Evolutionary conservation across 2,888 invertebrate genomes (phyloP).

Genomic region (Tethea ocularis): DNA sequence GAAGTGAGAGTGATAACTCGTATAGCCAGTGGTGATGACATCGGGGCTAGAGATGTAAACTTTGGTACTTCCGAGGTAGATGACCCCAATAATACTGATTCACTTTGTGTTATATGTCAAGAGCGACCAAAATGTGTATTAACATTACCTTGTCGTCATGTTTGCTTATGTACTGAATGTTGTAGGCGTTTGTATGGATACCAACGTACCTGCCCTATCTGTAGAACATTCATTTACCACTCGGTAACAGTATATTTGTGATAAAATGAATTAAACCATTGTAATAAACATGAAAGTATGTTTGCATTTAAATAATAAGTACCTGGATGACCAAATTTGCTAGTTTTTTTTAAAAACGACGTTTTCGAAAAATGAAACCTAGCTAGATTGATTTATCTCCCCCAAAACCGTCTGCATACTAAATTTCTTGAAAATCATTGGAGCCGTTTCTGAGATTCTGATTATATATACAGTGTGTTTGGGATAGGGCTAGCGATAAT

Average conservation of each 20-base stretch:
- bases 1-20: conserved; percentile 67
- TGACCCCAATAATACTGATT: conserved; percentile 58
- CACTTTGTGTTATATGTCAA: conserved; percentile 81
- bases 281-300: no score
- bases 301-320: no score
- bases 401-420: no score
- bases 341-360: no score
- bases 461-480: no score
- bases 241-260: conserved; percentile 82
- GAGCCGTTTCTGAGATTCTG: no score
- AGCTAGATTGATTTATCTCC: no score
- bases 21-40: conserved; percentile 57
- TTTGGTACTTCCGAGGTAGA: conserved; percentile 37
- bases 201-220: conserved; percentile 81
- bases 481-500: no score
- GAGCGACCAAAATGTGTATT: conserved; percentile 82
- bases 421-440: no score
- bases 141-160: conserved; percentile 81
- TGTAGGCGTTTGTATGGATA: conserved; percentile 73
- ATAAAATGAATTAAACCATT: conserved; percentile 22
- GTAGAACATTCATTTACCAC: conserved; percentile 80
- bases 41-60: conserved; percentile 42
- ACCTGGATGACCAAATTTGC: no score
- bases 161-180: conserved; percentile 82
- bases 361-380: no score